Conservation (phyloP, 2,113 vertebrate species). For the Eptesicus fuscus region DNA sequence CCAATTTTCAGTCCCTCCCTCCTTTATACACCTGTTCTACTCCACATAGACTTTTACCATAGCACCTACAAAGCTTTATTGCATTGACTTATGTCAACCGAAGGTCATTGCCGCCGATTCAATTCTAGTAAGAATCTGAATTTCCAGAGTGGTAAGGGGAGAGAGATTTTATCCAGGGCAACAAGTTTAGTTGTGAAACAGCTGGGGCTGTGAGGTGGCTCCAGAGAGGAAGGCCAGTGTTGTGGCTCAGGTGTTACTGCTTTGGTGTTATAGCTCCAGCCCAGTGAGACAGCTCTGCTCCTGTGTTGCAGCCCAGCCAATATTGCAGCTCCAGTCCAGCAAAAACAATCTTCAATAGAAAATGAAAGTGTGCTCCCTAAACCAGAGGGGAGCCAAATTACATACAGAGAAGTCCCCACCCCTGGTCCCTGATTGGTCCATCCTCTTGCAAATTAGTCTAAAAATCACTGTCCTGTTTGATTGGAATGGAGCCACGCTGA, state of each 20-base stretch:
- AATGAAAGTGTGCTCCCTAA: background rate
- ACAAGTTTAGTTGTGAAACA: too few species aligned
- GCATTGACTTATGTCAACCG: background rate
- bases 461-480: background rate
- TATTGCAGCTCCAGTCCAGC: background rate
- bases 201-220: background rate
- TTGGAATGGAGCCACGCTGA: background rate
- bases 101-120: background rate
- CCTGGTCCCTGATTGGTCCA: background rate
- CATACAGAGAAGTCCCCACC: background rate
- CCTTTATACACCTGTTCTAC: background rate
- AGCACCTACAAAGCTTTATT: background rate
- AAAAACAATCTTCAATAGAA: background rate
- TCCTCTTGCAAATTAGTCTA: background rate
- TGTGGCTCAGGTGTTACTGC: background rate
- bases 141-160: background rate
- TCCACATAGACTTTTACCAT: too few species aligned
- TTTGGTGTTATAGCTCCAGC: background rate
- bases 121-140: background rate
- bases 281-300: background rate
- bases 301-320: background rate
- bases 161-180: background rate
- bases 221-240: background rate
- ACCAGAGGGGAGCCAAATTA: background rate
- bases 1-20: background rate